These are phyloP conservation scores for Eutolmus rufibarbis DNA, from an alignment of 2,888 invertebrate genomes.

Conservation along the genomic window DNA sequence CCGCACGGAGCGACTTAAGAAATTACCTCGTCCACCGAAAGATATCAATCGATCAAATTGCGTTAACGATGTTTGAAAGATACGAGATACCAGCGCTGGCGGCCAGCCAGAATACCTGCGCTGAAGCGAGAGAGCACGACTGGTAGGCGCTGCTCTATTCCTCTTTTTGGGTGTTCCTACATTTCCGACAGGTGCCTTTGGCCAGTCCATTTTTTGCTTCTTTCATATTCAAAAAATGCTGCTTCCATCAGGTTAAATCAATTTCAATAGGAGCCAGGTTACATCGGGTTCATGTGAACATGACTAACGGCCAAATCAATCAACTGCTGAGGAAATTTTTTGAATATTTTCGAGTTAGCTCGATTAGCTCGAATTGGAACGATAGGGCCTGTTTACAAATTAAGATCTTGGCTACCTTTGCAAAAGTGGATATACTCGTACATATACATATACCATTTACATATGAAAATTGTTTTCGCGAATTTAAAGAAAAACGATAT, in stretches of 20 bases:
- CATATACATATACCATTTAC: no score
- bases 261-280: slow-evolving; percentile 39
- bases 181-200: slow-evolving; percentile 45
- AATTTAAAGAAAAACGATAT: no score
- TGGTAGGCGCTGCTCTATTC: slow-evolving; percentile 33
- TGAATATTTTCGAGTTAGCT: neutral
- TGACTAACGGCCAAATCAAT: slow-evolving; percentile 38
- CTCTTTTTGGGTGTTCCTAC: slow-evolving; percentile 45
- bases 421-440: neutral
- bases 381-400: neutral
- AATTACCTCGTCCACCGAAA: slow-evolving; percentile 45
- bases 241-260: slow-evolving; percentile 38
- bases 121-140: neutral
- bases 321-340: slow-evolving; percentile 34
- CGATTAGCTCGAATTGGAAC: neutral
- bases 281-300: slow-evolving; percentile 32
- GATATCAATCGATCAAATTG: slow-evolving; percentile 47
- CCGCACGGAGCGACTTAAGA: slow-evolving; percentile 38
- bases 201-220: slow-evolving; percentile 19
- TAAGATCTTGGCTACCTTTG: neutral
- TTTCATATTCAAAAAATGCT: slow-evolving; percentile 28
- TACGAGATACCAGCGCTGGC: slow-evolving; percentile 9
- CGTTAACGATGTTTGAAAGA: slow-evolving; percentile 48
- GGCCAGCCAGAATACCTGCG: neutral
- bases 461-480: no score